Evolutionary conservation across 2,113 vertebrate species (phyloP).

Genomic region (Glareola pratincola): DNA sequence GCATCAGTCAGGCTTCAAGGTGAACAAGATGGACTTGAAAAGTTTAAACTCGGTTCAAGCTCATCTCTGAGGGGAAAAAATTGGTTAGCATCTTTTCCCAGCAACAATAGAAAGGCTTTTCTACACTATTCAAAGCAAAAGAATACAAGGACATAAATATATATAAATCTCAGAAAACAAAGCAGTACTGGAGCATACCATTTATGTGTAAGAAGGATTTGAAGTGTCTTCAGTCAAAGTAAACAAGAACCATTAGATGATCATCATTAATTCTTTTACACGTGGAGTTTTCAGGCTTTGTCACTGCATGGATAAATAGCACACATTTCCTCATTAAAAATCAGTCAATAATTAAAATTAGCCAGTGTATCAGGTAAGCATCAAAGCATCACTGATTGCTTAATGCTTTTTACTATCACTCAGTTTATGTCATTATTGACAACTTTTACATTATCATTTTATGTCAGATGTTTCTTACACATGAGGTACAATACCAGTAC

Average conservation of each 20-base stretch:
- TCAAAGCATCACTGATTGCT: neutral
- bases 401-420: neutral
- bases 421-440: neutral
- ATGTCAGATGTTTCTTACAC: neutral
- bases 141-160: neutral
- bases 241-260: neutral
- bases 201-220: neutral
- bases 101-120: neutral
- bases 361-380: neutral
- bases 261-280: neutral
- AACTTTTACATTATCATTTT: neutral
- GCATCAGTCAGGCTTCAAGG: neutral
- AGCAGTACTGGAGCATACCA: fast-evolving
- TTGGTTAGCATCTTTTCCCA: neutral
- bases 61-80: neutral
- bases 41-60: neutral
- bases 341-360: neutral
- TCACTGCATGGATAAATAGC: neutral
- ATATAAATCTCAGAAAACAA: neutral
- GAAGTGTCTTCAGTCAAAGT: neutral
- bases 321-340: neutral
- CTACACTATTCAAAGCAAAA: neutral
- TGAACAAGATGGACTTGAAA: neutral
- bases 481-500: neutral
- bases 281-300: neutral